Conservation (phyloP, 1,140 invertebrate genomes). For the Heliconius nattereri region DNA sequence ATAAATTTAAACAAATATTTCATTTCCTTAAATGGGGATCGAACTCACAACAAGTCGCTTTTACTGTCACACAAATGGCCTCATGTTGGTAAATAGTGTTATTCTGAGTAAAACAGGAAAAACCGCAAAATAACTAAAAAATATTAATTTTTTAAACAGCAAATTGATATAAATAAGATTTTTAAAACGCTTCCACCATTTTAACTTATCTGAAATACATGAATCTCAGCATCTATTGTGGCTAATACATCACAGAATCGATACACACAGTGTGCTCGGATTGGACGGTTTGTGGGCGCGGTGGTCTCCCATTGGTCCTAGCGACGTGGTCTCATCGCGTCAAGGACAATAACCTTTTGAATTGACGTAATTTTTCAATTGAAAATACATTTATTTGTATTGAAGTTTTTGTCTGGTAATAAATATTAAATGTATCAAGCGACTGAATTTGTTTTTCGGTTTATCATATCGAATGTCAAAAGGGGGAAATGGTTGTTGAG, state of each 20-base stretch:
- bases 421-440: conserved; percentile 20
- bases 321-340: conserved; percentile 44
- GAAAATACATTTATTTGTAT: conserved; percentile 55
- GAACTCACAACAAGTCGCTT: no score
- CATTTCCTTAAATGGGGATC: no score
- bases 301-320: conserved; percentile 49
- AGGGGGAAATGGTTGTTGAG: not conserved
- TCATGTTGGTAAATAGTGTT: no score
- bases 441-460: not conserved
- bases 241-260: not conserved
- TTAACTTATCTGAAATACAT: conserved; percentile 3
- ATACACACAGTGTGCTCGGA: conserved; percentile 21
- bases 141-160: no score
- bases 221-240: not conserved
- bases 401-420: conserved; percentile 47
- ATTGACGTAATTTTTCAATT: conserved; percentile 73
- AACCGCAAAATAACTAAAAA: no score
- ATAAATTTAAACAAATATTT: no score
- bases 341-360: conserved; percentile 63
- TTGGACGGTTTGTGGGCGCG: conserved; percentile 53
- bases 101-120: no score
- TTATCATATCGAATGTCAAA: not conserved
- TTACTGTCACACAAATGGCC: no score
- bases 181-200: not conserved
- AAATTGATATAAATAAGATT: no score